Evolutionary conservation across 2,797 vertebrate genomes (phyloP), one percentile per base, ranked within the genome.

Genomic region (Coendou prehensilis): DNA sequence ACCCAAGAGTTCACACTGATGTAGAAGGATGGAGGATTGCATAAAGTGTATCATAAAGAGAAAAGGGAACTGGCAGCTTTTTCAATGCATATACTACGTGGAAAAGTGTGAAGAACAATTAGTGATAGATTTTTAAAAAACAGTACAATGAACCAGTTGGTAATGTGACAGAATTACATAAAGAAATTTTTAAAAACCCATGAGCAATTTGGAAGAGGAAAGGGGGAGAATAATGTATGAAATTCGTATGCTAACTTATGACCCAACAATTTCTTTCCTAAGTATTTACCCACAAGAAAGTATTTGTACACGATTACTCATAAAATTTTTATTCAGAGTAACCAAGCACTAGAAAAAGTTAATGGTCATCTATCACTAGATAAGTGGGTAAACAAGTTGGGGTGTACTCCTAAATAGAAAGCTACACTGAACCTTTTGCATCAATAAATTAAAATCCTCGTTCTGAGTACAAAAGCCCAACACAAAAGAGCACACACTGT

Each of bases 401-500:
- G 8, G 30, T 7, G 41, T 86, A 84, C 64, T 89, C n/a, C 79
- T 79, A 63, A 88, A 50, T 11, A 54, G 28, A 96, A 87, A 75
- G n/a, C 45, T 54, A 71, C 5, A 54, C 22, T 92, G 41, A 95
- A 11, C 15, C 0, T 2, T 89, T 81, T 86, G 78, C 23, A 76
- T 94, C 57, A 73, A 94, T 91, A 92, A 84, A 87, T n/a, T 57
- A 57, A 93, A 89, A 92, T 45, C 11, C 54, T 64, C 37, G 37
- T 67, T 93, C 78, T 61, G 13, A 83, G n/a, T 61, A 67, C 86
- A 89, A 75, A 84, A 90, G 63, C 6, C 45, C 79, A 80, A 57
- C 45, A 59, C 26, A 71, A 91, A 89, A n/a, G 22, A 50, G 41
- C 45, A 90, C 18, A 90, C 23, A 45, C 15, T 50, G 47, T 75